These are phyloP conservation scores for Spilogale gracilis DNA, from an alignment of 2,113 vertebrate species.

Conservation along the genomic window DNA sequence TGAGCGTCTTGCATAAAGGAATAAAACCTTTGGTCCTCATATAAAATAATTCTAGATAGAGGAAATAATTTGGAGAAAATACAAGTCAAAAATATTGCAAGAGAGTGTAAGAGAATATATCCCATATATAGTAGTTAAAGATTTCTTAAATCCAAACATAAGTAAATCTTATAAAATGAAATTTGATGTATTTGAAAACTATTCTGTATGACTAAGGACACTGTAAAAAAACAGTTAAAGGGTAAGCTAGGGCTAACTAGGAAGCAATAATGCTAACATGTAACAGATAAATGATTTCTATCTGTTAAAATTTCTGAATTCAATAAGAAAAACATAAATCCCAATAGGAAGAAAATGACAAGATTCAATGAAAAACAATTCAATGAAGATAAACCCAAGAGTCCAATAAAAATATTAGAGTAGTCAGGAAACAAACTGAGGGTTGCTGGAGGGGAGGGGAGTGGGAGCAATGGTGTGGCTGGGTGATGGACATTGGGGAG, in stretches of 20 bases:
- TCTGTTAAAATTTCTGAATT: background rate
- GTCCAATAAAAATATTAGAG: background rate
- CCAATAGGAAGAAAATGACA: background rate
- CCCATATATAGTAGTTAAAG: background rate
- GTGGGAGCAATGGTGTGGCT: too few species aligned
- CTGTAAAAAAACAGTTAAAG: background rate
- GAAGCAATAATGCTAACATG: background rate
- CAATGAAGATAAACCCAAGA: background rate
- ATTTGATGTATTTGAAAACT: background rate
- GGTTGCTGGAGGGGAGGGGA: too few species aligned
- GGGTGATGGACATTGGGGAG: too few species aligned
- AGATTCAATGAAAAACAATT: background rate
- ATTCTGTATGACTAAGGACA: background rate
- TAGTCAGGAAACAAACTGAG: background rate
- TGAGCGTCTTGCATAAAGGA: background rate
- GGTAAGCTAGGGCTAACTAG: background rate
- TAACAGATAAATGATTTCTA: background rate
- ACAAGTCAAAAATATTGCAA: background rate
- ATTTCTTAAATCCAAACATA: background rate
- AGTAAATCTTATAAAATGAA: slow-evolving; percentile 1
- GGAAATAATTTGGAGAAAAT: background rate
- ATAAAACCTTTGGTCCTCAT: background rate
- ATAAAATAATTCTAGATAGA: background rate
- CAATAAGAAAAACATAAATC: background rate
- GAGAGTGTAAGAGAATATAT: background rate